Percentiles rank a stretch among this genome's conserved stretches.
Evolutionary conservation across 1,140 invertebrate genomes (phyloP).

Genomic region (Ruditapes philippinarum): DNA sequence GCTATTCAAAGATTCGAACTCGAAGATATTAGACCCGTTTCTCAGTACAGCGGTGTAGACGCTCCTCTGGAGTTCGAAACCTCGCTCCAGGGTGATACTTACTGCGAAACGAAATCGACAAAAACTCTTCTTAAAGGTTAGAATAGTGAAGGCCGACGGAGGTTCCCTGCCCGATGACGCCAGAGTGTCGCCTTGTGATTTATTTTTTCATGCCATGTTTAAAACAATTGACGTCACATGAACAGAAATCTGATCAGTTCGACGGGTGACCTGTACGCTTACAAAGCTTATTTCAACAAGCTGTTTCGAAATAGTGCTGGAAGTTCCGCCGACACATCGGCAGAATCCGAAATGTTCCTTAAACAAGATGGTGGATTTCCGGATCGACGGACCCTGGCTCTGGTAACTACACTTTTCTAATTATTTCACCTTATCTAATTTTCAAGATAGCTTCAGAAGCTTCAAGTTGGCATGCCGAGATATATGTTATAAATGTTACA

Average conservation of each 20-base stretch:
- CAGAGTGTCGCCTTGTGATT: background rate
- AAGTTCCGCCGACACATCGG: background rate
- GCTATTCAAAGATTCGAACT: background rate
- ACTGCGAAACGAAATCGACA: background rate
- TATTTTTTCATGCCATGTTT: background rate
- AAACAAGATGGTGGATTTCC: background rate
- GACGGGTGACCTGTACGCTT: background rate
- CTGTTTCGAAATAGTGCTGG: background rate
- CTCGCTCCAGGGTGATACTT: background rate
- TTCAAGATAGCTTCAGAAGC: no score
- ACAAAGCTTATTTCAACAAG: background rate
- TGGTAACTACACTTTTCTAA: no score
- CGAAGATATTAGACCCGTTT: background rate
- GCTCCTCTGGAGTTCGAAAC: background rate
- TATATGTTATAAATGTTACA: no score
- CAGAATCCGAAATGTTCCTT: background rate
- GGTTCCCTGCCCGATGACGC: background rate
- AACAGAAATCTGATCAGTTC: background rate
- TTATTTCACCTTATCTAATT: no score
- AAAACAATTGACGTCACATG: background rate
- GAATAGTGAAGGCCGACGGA: background rate
- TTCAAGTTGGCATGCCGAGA: no score
- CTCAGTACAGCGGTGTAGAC: background rate
- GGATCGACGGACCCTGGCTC: background rate
- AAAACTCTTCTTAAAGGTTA: background rate